Conservation (phyloP, 2,888 invertebrate genomes). For the Heliconius charithonia region DNA sequence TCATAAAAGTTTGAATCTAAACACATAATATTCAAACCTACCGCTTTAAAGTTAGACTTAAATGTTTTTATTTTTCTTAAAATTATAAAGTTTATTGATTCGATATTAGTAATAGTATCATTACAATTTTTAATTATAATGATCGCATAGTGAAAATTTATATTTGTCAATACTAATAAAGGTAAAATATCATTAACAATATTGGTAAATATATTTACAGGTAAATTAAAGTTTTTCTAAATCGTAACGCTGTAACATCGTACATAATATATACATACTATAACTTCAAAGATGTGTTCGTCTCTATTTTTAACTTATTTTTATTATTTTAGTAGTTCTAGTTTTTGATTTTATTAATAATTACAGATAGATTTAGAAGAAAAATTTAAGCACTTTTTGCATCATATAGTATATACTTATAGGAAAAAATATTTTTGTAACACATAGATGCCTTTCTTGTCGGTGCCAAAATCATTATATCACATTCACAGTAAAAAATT, state of each 20-base stretch:
- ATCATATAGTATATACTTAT: constrained; percentile 8
- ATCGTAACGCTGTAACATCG: background rate
- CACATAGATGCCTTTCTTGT: constrained; percentile 26
- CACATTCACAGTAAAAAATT: background rate
- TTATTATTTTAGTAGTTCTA: background rate
- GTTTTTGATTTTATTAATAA: background rate
- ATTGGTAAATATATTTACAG: background rate
- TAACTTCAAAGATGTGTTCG: background rate
- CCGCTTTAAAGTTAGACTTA: too few relatives aligned
- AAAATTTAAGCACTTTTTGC: constrained; percentile 12
- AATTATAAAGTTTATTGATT: background rate
- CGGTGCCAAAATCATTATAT: constrained; percentile 25
- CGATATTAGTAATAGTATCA: background rate
- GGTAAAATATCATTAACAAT: too few relatives aligned
- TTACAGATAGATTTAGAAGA: constrained; percentile 5
- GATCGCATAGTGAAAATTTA: too few relatives aligned
- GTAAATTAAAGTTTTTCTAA: background rate
- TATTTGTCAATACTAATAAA: too few relatives aligned
- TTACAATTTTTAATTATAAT: background rate
- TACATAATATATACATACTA: background rate
- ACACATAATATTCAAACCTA: too few relatives aligned
- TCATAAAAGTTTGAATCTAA: too few relatives aligned
- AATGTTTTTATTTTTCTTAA: background rate
- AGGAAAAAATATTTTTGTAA: constrained; percentile 20
- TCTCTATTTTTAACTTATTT: background rate